Conservation (phyloP, 2,888 invertebrate species). For the Drosophila peninsularis region DNA sequence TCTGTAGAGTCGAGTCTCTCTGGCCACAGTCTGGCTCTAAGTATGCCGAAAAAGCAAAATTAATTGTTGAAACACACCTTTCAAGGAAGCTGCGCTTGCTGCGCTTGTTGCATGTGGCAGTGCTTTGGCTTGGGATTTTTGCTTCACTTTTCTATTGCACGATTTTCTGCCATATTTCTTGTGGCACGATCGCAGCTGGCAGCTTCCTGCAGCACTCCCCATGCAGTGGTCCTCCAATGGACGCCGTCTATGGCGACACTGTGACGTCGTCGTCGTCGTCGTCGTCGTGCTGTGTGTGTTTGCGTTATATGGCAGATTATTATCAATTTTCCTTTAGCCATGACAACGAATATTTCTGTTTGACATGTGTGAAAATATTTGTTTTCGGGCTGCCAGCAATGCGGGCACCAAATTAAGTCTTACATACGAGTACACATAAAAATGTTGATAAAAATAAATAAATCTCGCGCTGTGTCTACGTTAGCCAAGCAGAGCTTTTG, state of each 20-base stretch:
- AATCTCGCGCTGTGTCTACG: neutral
- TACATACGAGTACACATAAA: neutral
- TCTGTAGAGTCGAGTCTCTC: constrained; percentile 1
- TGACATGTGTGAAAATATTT: constrained; percentile 78
- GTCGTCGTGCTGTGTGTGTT: constrained; percentile 60
- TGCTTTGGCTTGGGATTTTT: constrained; percentile 39
- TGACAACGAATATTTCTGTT: constrained; percentile 72
- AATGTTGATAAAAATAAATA: neutral
- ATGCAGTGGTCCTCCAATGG: neutral
- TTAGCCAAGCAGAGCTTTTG: constrained; percentile 14
- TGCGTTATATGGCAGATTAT: constrained; percentile 62
- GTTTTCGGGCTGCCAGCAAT: constrained; percentile 47
- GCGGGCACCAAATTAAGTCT: constrained; percentile 49
- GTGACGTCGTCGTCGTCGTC: constrained; percentile 51
- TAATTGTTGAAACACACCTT: constrained; percentile 80
- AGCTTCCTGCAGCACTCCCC: constrained; percentile 24
- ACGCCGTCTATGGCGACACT: constrained; percentile 53
- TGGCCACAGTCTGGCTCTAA: constrained; percentile 7
- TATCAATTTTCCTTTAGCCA: constrained; percentile 74
- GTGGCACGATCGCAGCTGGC: constrained; percentile 63
- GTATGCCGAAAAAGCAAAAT: constrained; percentile 74
- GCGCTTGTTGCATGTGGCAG: constrained; percentile 42
- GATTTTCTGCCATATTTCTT: constrained; percentile 78
- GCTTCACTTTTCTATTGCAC: constrained; percentile 74
- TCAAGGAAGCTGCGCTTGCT: constrained; percentile 73